Percentiles rank a stretch among this genome's conserved stretches.
Conservation (phyloP, 2,888 invertebrate genomes). For the Ecliptopera silaceata region DNA sequence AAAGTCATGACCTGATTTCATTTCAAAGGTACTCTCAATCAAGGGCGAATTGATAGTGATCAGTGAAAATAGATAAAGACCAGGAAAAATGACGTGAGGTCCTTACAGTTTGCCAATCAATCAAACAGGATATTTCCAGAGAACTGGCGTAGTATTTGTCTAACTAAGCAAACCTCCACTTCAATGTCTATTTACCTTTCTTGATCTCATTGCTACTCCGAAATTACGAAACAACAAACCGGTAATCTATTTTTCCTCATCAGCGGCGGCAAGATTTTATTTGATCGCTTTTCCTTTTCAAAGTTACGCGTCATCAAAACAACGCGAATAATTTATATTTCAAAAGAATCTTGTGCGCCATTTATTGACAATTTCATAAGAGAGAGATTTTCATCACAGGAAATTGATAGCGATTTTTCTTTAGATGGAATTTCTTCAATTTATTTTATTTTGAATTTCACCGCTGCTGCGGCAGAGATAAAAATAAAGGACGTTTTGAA, state of each 20-base stretch:
- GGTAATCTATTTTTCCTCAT: slow-evolving; percentile 38
- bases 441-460: slow-evolving; percentile 61
- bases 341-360: slow-evolving; percentile 53
- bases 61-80: slow-evolving; percentile 6
- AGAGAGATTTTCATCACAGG: slow-evolving; percentile 60
- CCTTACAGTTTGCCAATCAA: slow-evolving; percentile 30
- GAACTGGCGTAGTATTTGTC: slow-evolving; percentile 30
- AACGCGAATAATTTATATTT: slow-evolving; percentile 50
- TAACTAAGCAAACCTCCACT: slow-evolving; percentile 33
- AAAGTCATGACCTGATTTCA: too few species aligned
- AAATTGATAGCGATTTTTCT: slow-evolving; percentile 68
- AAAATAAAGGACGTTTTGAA: slow-evolving; percentile 25
- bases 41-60: background rate
- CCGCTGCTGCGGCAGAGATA: slow-evolving; percentile 43
- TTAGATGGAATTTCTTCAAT: slow-evolving; percentile 59
- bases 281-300: slow-evolving; percentile 32
- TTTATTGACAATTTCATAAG: slow-evolving; percentile 68
- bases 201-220: slow-evolving; percentile 28
- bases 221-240: slow-evolving; percentile 35
- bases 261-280: slow-evolving; percentile 29
- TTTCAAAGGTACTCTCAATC: too few species aligned
- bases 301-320: slow-evolving; percentile 46
- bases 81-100: slow-evolving; percentile 4
- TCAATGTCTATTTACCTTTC: slow-evolving; percentile 34
- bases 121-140: slow-evolving; percentile 28